These are phyloP conservation scores for Argyresthia goedartella DNA, from an alignment of 2,888 invertebrate species.

Conservation along the genomic window DNA sequence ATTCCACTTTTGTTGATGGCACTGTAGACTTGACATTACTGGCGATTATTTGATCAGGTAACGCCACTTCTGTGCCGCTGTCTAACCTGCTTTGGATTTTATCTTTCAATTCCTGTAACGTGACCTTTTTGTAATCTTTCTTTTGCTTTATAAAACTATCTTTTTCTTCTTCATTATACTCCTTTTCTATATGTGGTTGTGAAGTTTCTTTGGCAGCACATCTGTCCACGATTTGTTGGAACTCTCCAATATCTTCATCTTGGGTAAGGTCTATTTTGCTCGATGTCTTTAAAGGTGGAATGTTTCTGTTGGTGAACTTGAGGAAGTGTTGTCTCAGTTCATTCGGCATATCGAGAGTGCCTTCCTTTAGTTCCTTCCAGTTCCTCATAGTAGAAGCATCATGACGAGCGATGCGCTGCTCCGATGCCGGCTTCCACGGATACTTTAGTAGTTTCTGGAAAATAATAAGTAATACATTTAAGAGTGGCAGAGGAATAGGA, in stretches of 20 bases:
- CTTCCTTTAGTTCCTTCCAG: conserved; percentile 75
- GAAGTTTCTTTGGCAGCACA: conserved; percentile 35
- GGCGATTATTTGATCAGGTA: conserved; percentile 44
- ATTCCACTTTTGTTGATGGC: conserved; percentile 15
- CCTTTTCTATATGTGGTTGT: conserved; percentile 4
- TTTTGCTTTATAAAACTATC: conserved; percentile 11
- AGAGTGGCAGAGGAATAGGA: too few relatives aligned
- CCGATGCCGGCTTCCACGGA: conserved; percentile 74
- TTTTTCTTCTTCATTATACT: conserved; percentile 10
- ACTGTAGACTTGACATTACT: conserved; percentile 17
- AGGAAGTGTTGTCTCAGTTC: conserved; percentile 70
- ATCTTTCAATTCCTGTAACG: conserved; percentile 45
- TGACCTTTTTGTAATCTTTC: conserved; percentile 28
- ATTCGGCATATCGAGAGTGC: conserved; percentile 56
- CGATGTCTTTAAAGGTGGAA: conserved; percentile 49
- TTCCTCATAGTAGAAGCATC: conserved; percentile 77
- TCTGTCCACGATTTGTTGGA: conserved; percentile 54
- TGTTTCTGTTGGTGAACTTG: conserved; percentile 74
- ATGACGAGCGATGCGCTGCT: conserved; percentile 72
- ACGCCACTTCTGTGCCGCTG: conserved; percentile 32
- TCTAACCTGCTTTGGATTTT: conserved; percentile 43
- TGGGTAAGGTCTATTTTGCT: conserved; percentile 40
- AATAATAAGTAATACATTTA: neutral
- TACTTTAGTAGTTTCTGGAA: conserved; percentile 75
- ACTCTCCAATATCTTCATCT: conserved; percentile 47